phyloP scores from a whole-genome alignment of 2,113 vertebrate genomes.

The Scolopax mira region DNA sequence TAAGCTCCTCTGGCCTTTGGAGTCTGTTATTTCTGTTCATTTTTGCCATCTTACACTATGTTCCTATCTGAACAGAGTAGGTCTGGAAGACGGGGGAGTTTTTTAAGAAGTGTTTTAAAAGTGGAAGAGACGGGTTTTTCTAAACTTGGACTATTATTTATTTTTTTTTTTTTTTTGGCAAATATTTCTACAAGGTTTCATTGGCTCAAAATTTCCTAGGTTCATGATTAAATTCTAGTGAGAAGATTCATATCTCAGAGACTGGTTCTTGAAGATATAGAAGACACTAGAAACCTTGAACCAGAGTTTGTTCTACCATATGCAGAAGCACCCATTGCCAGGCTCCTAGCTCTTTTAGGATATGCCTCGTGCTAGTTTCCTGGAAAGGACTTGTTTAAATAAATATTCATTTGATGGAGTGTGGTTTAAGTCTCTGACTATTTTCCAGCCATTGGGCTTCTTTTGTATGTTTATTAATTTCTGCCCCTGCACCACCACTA shows the following conservation, averaged over 20 bases:
- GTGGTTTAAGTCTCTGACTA: background rate
- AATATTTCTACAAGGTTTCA: background rate
- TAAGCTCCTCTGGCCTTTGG: background rate
- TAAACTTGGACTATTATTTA: background rate
- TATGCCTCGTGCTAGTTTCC: background rate
- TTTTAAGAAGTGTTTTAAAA: background rate
- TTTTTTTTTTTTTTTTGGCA: background rate
- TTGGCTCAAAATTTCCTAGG: background rate
- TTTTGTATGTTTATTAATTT: background rate
- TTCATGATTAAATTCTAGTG: background rate
- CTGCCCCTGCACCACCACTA: too few species aligned
- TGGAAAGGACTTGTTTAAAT: background rate
- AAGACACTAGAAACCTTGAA: background rate
- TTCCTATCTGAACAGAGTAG: background rate
- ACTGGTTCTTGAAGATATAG: background rate
- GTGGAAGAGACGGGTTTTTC: background rate
- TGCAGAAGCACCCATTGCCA: background rate
- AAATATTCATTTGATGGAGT: background rate
- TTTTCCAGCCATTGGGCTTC: background rate
- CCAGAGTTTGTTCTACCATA: background rate
- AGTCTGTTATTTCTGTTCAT: background rate
- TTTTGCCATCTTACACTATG: background rate
- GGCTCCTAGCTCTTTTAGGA: background rate
- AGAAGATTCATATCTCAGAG: background rate
- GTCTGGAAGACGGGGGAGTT: background rate